These are phyloP conservation scores for Stenopsyche tienmushanensis DNA, from an alignment of 1,140 invertebrate species.

Conservation along the genomic window DNA sequence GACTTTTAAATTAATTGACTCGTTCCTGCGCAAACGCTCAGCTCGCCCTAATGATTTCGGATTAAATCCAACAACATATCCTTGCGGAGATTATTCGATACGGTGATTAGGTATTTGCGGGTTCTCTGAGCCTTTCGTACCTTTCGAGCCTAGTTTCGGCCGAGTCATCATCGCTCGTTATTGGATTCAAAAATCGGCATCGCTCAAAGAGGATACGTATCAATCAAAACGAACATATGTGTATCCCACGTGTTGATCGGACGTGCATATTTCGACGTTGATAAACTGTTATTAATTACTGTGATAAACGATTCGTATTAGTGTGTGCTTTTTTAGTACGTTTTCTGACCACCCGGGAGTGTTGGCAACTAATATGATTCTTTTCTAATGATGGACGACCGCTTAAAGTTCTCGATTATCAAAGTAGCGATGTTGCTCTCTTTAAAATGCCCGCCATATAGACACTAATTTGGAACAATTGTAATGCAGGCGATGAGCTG, in stretches of 20 bases:
- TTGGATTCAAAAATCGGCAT: constrained; percentile 16
- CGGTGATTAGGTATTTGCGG: neutral
- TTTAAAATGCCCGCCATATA: neutral
- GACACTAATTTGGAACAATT: neutral
- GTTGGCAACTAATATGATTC: neutral
- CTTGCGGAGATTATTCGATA: no score
- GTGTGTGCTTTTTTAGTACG: constrained; percentile 2
- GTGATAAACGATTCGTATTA: constrained; percentile 26
- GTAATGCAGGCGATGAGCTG: neutral
- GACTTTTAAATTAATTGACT: constrained; percentile 22
- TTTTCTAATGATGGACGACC: neutral
- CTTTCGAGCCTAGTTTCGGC: neutral
- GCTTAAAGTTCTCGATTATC: neutral
- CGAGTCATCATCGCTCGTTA: constrained; percentile 20
- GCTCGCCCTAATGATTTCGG: no score
- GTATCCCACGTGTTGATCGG: constrained; percentile 25
- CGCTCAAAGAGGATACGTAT: constrained; percentile 25
- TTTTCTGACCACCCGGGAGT: neutral
- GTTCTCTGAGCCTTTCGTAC: neutral
- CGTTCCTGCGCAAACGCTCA: constrained; percentile 1
- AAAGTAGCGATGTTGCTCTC: no score
- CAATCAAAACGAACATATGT: constrained; percentile 12
- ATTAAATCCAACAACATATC: no score
- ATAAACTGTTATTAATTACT: constrained; percentile 33
- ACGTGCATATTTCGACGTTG: constrained; percentile 26